Evolutionary conservation across 30 jellyfish, hydroid and myxozoan species (phyloP).

Genomic region (Hydra vulgaris): DNA sequence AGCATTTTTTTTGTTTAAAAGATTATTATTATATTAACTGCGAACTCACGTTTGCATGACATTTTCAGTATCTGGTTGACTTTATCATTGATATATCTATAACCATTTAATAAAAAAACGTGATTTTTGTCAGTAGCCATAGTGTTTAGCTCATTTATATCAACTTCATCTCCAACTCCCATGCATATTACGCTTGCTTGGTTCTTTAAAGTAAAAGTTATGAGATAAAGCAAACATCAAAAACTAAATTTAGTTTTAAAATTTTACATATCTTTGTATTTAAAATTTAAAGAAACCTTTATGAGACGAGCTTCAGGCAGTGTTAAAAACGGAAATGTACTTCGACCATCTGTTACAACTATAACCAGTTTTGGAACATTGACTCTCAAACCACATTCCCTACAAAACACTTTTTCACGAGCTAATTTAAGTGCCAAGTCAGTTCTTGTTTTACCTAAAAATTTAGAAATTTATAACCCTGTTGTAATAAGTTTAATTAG

Average conservation of each 20-base stretch:
- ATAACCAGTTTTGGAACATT: conserved; percentile 49
- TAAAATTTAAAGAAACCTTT: background rate
- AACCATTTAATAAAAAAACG: conserved; percentile 38
- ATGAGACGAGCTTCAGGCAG: background rate
- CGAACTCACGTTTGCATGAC: no score
- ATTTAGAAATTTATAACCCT: conserved; percentile 6
- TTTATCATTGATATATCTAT: conserved; percentile 30
- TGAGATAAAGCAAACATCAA: no score
- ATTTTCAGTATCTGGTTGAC: conserved; percentile 25
- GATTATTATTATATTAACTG: no score
- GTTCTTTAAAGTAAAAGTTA: background rate
- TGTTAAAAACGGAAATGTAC: conserved; percentile 5
- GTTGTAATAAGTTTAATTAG: no score
- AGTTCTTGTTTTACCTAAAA: conserved; percentile 65
- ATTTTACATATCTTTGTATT: no score
- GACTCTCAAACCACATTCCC: conserved; percentile 40
- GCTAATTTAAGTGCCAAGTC: conserved; percentile 57
- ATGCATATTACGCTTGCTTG: conserved; percentile 33
- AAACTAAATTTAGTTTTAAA: no score
- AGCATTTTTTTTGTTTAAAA: no score
- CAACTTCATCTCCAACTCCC: conserved; percentile 53
- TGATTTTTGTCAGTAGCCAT: conserved; percentile 60
- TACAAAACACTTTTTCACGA: conserved; percentile 46
- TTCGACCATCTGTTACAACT: conserved; percentile 74
- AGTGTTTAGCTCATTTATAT: conserved; percentile 25